Evolutionary conservation across 1,140 invertebrate genomes (phyloP), one percentile per base, ranked within the genome.

Genomic region (Zeugodacus cucurbitae): DNA sequence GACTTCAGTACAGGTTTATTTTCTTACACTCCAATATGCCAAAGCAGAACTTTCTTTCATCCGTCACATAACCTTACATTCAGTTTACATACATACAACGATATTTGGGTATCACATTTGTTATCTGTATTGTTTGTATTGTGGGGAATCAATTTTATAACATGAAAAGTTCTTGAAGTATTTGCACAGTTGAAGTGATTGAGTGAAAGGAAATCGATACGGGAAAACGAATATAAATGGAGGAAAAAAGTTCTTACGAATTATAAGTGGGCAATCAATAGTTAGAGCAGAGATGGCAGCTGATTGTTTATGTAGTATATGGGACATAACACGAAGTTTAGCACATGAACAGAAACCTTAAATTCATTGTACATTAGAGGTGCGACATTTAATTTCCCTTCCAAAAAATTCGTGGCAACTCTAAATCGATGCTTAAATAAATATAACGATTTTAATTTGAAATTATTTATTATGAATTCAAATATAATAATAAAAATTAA

Each of bases 111-210:
- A 22, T 70, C 32, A 32, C 14, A 29, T 70, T 37, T 37, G 29
- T 22, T 70, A n/a, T n/a, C 58, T 59, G 58, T 70, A 70, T 70
- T 41, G 17, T 70, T 70, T 70, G 29, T 70, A 32, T 64, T 70
- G 67, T 32, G 32, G 20, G 67, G 17, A 37, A 37, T 70, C 17
- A 34, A 70, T 70, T 70, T 70, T 70, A 70, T 34, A 70, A 70
- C 67, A 70, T 37, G 34, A 29, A 70, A 70, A 37, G 32, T 37
- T 70, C 37, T 29, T 70, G 32, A 70, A 70, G 32, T 70, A 70
- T 70, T 70, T 70, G 67, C 14, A 37, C 67, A 70, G 67, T 17
- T 70, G 67, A 70, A 70, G 67, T 70, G 67, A 37, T 70, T 70
- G 67, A 70, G 67, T 37, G 32, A 70, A 70, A 37, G 29, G 67